Evolutionary conservation across 2,797 vertebrate genomes (phyloP).

Genomic region (Amphiprion clarkii): DNA sequence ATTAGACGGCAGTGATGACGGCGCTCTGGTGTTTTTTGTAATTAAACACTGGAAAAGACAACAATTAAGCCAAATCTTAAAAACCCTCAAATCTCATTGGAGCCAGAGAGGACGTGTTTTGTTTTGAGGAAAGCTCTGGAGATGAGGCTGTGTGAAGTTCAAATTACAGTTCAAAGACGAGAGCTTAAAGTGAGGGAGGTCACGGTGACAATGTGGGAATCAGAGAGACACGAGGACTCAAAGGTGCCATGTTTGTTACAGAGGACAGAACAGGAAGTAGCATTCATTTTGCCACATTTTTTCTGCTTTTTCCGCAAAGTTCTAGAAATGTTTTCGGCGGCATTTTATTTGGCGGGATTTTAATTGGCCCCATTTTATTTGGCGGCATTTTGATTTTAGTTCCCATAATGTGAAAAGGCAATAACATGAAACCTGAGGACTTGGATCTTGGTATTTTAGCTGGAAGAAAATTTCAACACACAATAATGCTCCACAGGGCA

Average conservation of each 20-base stretch:
- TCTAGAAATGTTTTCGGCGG: too few species aligned
- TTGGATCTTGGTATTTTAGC: slow-evolving; percentile 19
- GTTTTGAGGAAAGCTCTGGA: slow-evolving; percentile 73
- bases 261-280: not conserved
- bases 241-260: slow-evolving; percentile 18
- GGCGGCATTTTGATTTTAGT: too few species aligned
- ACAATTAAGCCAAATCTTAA: slow-evolving; percentile 79
- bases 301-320: too few species aligned
- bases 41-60: slow-evolving; percentile 78
- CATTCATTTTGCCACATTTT: not conserved
- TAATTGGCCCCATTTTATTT: too few species aligned
- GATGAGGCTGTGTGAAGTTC: slow-evolving; percentile 61
- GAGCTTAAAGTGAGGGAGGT: slow-evolving; percentile 73
- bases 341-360: too few species aligned
- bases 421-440: too few species aligned
- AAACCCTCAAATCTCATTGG: slow-evolving; percentile 57
- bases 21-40: slow-evolving; percentile 75
- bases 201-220: slow-evolving; percentile 41
- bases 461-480: slow-evolving; percentile 14
- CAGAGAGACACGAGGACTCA: not conserved
- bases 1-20: slow-evolving; percentile 69
- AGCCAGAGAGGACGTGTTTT: slow-evolving; percentile 74
- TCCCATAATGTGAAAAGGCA: too few species aligned
- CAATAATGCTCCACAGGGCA: slow-evolving; percentile 22
- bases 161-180: slow-evolving; percentile 71